Evolutionary conservation across 2,888 invertebrate species (phyloP).

Genomic region (Cerastis rubricosa): DNA sequence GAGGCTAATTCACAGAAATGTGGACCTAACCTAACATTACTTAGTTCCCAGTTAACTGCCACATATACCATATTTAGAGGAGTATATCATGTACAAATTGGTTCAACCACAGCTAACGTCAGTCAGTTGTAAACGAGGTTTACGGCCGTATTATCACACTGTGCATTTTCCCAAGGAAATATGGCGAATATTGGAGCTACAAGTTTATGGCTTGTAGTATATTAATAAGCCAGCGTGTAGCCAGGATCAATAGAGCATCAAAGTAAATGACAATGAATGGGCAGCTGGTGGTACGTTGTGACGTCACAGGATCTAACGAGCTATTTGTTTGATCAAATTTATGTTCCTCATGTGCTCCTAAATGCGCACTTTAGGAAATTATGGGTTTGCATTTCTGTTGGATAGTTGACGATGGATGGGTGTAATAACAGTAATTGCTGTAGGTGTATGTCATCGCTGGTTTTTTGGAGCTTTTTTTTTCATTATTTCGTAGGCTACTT

Average conservation of each 20-base stretch:
- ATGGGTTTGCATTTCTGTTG: slow-evolving; percentile 63
- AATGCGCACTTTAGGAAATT: slow-evolving; percentile 62
- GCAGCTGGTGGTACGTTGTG: slow-evolving; percentile 66
- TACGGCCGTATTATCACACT: slow-evolving; percentile 17
- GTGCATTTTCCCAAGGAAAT: slow-evolving; percentile 60
- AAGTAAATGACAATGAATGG: slow-evolving; percentile 85
- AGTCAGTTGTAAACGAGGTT: slow-evolving; percentile 27
- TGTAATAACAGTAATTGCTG: slow-evolving; percentile 54
- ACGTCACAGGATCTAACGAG: slow-evolving; percentile 63
- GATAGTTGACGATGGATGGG: slow-evolving; percentile 57
- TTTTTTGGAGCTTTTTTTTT: slow-evolving; percentile 20
- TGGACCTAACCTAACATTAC: slow-evolving; percentile 11
- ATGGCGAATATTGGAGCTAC: slow-evolving; percentile 53
- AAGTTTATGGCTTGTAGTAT: slow-evolving; percentile 73
- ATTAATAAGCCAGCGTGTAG: slow-evolving; percentile 73
- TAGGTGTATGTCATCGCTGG: slow-evolving; percentile 34
- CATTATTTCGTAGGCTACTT: background rate
- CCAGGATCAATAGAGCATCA: slow-evolving; percentile 83
- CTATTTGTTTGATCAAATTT: slow-evolving; percentile 70
- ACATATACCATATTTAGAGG: slow-evolving; percentile 18
- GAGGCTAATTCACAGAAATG: slow-evolving; percentile 10
- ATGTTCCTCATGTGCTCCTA: slow-evolving; percentile 65
- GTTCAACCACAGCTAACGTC: slow-evolving; percentile 8
- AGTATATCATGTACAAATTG: slow-evolving; percentile 21
- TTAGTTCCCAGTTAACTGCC: slow-evolving; percentile 22